Evolutionary conservation across 2,113 vertebrate genomes (phyloP), one percentile per base, ranked within the genome.

Genomic region (Lipophrys pholis): DNA sequence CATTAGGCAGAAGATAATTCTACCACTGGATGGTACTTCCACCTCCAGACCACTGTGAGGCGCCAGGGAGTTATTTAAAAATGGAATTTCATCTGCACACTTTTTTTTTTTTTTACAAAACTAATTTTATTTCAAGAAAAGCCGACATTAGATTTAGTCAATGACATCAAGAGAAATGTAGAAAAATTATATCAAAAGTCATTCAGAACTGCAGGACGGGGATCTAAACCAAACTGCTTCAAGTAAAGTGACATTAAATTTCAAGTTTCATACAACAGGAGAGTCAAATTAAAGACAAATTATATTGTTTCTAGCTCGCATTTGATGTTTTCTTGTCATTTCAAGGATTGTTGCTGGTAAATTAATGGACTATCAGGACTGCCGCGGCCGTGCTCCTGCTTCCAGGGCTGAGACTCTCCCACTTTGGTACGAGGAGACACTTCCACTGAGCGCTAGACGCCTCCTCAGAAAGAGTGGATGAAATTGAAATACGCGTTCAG

Each of bases 381-480:
- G 21, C 21, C 21, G 21, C 21, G 4, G 21, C 21, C 21, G 2
- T 30, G 21, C 21, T n/a, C n/a, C 21, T 30, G 2, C 21, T 30
- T 30, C 2, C 21, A 30, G 21, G 21, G 2, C 21, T 30, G 21
- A 30, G 21, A 38, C 3, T 11, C 14, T 48, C n/a, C n/a, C 48
- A n/a, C 50, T 63, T 56, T 73, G 14, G 35, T 17, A 12, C 3
- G 3, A 53, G 48, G n/a, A 30, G 45, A 3, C 2, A 55, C 7
- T 9, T 52, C 10, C 3, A 21, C 10, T 7, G 5, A 43, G 38
- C 8, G 1, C 4, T 6, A 8, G 1, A 0, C 3, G 5, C 50
- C 61, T 98, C 93, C 61, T 98, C 93, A 99, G 91, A 97, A 99
- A 49, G 97, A 97, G 94, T 99, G 96, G 90, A 98, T 97, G 68